Evolutionary conservation across 2,888 invertebrate genomes (phyloP), one percentile per base, ranked within the genome.

Genomic region (Escarpia spicata): DNA sequence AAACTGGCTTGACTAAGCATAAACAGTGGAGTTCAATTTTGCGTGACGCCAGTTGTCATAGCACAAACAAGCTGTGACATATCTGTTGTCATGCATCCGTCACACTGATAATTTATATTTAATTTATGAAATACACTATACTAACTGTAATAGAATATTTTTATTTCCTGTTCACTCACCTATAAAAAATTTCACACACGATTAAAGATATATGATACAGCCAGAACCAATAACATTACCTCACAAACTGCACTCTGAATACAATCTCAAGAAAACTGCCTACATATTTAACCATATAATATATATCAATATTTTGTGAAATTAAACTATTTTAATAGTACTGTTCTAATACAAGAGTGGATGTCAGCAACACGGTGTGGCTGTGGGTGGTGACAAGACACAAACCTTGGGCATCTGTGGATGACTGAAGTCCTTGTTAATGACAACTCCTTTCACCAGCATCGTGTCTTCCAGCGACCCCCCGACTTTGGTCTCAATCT

Each of bases 381-480:
- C 52, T 52, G 52, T 52, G 52, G 52, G 19, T 52, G 75, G n/a
- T 26, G 26, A 26, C 3, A 26, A n/a, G 91, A 44, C 43, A 90
- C 92, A 75, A 94, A 97, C 98, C 97, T 99, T 99, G 0, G 99
- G 99, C 99, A 99, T 99, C 97, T 99, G 99, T 89, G 99, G 99
- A 97, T 99, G 99, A 95, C 99, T 99, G 97, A 99, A 98, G 94
- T 99, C 99, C 97, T 99, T 99, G 96, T 99, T 99, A 26, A 99
- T 98, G 93, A 99, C 98, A 0, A 99, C 99, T 93, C 99, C 99
- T 95, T 98, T 98, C 37, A 99, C 99, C 93, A 99, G 97, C 97
- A 98, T 97, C 0, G 99, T 99, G 96, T 99, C 99, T 96, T 99
- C 99, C 97, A 99, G 97, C 93, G 98, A 98, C 3, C 99, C 99